Percentiles rank a stretch among this genome's conserved stretches.
Evolutionary conservation across 2,888 invertebrate genomes (phyloP).

Genomic region (Anaspis maculata): DNA sequence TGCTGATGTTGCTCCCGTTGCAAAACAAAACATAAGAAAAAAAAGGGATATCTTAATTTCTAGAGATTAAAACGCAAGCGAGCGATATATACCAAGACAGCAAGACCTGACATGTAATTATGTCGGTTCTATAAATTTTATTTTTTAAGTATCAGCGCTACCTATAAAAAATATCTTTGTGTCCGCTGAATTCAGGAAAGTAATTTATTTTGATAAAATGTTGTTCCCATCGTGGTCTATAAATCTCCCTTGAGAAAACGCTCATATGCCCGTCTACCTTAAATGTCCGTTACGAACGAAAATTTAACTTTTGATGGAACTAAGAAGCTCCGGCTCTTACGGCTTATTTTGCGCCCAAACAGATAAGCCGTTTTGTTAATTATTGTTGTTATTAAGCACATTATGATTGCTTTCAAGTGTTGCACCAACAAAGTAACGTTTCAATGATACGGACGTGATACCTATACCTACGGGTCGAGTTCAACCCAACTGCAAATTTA

Average conservation of each 20-base stretch:
- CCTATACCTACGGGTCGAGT: too few relatives aligned
- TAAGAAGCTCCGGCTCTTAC: conserved; percentile 10
- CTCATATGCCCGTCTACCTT: conserved; percentile 19
- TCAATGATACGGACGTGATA: too few relatives aligned
- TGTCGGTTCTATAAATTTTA: conserved; percentile 8
- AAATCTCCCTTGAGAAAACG: conserved; percentile 23
- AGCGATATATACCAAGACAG: too few relatives aligned
- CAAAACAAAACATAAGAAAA: too few relatives aligned
- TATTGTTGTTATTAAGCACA: too few relatives aligned
- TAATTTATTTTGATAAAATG: conserved; percentile 25
- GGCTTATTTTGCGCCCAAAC: conserved; percentile 7
- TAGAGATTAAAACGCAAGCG: too few relatives aligned
- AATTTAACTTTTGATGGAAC: conserved; percentile 19
- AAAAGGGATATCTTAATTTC: too few relatives aligned
- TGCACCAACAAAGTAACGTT: too few relatives aligned
- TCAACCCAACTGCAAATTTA: too few relatives aligned
- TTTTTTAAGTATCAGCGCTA: conserved; percentile 8
- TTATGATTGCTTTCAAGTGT: too few relatives aligned
- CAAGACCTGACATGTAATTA: conserved; percentile 10
- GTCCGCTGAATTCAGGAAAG: conserved; percentile 18
- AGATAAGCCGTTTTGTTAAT: too few relatives aligned
- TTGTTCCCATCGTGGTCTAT: conserved; percentile 21
- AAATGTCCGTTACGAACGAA: conserved; percentile 18
- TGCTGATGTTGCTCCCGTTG: too few relatives aligned
- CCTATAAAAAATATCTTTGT: conserved; percentile 13